Conservation (phyloP, 1,140 invertebrate species). For the Steinernema khuongi region DNA sequence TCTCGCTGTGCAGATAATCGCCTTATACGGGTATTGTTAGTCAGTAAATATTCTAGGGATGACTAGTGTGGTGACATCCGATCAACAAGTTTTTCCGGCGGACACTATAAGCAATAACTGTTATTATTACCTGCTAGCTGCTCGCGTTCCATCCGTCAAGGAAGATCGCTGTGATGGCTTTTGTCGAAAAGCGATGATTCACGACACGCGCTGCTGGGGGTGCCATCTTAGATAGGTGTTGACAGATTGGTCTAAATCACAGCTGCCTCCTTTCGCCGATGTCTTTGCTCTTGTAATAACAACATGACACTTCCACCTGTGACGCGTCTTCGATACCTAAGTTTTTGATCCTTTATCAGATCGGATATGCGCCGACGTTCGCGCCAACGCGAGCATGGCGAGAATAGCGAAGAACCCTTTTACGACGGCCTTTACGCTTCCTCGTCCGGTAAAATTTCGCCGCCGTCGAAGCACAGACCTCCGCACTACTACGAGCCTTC, state of each 20-base stretch:
- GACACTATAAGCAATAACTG: too few species aligned
- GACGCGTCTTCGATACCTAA: not conserved
- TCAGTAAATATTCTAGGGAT: not conserved
- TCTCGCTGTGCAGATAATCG: not conserved
- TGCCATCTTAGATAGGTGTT: not conserved
- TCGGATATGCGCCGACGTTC: slow-evolving; percentile 3
- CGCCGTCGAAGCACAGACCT: not conserved
- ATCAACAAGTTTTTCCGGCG: not conserved
- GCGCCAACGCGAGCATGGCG: not conserved
- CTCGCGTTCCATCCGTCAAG: too few species aligned
- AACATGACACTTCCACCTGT: too few species aligned
- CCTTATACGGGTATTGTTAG: not conserved
- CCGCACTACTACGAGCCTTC: not conserved
- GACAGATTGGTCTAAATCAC: too few species aligned
- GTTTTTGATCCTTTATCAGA: not conserved
- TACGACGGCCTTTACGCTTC: not conserved
- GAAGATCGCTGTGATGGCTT: too few species aligned
- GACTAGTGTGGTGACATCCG: not conserved
- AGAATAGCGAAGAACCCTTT: not conserved
- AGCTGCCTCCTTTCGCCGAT: too few species aligned
- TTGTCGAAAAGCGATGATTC: slow-evolving; percentile 3
- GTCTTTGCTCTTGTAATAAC: too few species aligned
- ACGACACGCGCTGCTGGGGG: not conserved
- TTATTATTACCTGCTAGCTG: too few species aligned
- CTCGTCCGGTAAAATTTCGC: not conserved